phyloP scores from a whole-genome alignment of 2,797 vertebrate genomes.

The Manis pentadactyla region DNA sequence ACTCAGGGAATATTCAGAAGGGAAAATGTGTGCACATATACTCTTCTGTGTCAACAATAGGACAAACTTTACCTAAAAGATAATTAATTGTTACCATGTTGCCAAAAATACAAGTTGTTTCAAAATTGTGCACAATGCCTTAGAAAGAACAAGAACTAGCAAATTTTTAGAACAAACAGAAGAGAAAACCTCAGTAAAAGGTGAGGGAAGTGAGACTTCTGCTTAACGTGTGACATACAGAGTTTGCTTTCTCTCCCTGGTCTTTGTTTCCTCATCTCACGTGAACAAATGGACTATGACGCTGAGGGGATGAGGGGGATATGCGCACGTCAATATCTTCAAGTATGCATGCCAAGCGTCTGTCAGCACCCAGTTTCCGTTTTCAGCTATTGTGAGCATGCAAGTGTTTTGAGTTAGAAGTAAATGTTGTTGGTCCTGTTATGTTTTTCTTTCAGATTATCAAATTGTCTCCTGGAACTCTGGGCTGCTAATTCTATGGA shows the following conservation, averaged over 20 bases:
- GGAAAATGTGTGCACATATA: accelerated
- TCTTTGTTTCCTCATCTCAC: neutral
- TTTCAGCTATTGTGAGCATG: accelerated
- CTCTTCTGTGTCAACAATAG: neutral
- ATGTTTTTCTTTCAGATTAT: conserved; percentile 11
- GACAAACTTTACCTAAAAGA: neutral
- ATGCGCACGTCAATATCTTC: no score
- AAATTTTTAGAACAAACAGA: neutral
- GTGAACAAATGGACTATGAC: neutral
- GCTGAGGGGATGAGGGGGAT: no score
- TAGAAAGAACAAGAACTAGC: neutral
- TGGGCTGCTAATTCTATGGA: neutral
- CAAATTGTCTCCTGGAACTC: neutral
- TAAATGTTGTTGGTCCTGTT: neutral
- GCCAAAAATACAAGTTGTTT: neutral
- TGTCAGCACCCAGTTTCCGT: accelerated
- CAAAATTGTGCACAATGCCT: neutral
- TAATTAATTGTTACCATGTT: neutral
- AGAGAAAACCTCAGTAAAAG: neutral
- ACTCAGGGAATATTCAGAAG: accelerated
- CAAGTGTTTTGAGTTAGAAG: neutral
- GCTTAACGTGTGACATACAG: neutral
- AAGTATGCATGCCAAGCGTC: neutral
- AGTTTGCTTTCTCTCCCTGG: neutral
- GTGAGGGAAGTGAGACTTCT: neutral